Percentiles rank a stretch among this genome's conserved stretches.
Conservation (phyloP, 2,797 vertebrate species). For the Cossypha heuglini region DNA sequence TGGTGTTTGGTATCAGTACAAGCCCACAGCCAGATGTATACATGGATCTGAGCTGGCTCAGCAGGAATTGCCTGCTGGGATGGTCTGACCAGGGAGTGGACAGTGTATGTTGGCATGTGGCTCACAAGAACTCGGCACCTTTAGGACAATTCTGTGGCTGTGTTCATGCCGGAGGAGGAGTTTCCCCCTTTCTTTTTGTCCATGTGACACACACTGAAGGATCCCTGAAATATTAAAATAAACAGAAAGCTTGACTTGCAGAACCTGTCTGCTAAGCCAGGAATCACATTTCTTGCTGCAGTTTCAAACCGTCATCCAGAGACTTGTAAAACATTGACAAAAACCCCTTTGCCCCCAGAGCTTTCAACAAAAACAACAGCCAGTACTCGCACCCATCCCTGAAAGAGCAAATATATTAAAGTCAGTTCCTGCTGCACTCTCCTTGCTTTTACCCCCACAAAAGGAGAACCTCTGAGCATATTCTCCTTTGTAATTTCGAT, state of each 20-base stretch:
- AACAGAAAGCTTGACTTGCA: constrained; percentile 69
- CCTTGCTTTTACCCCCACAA: not conserved
- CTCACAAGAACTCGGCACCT: not conserved
- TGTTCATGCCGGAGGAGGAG: constrained; percentile 30
- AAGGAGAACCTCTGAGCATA: not conserved
- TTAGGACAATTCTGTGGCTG: constrained; percentile 13
- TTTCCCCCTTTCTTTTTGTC: constrained; percentile 12
- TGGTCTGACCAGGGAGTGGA: not conserved
- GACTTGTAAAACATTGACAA: constrained; percentile 51
- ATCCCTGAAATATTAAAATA: constrained; percentile 67
- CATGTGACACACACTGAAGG: constrained; percentile 54
- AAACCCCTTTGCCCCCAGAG: constrained; percentile 25
- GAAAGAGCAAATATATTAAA: constrained; percentile 48
- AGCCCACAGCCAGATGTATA: not conserved
- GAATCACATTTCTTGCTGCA: constrained; percentile 65
- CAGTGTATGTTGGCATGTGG: not conserved
- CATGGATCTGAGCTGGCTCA: not conserved
- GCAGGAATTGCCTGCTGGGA: not conserved
- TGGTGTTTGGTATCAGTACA: not conserved
- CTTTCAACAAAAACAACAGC: constrained; percentile 59
- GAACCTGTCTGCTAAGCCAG: constrained; percentile 69
- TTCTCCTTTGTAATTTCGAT: not conserved
- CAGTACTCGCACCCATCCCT: constrained; percentile 29
- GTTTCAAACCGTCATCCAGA: constrained; percentile 45
- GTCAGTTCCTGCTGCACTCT: not conserved